Base-by-base conservation (phyloP, 2,113 vertebrate species). In the Gymnorhina tibicen region DNA sequence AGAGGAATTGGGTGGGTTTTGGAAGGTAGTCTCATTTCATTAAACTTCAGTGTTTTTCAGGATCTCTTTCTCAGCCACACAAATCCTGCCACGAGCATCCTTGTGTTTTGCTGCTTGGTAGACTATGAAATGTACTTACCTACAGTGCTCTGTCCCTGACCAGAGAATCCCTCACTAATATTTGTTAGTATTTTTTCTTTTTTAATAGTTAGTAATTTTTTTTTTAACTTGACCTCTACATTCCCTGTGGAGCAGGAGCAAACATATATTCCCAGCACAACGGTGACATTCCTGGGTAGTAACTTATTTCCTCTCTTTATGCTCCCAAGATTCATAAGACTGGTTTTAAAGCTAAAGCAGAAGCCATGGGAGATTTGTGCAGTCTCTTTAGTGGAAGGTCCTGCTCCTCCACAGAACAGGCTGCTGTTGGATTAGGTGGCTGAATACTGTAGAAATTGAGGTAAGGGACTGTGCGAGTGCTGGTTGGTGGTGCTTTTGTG, bases 51-150 rank as follows among this genome's bases (percentile, higher is more conserved):
- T 18, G 14, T 80, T 73, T 91, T 91, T 78, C 41, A 63, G 42
- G 49, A 46, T 85, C 41, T 58, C 21, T 74, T 95, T 62, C 52
- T 80, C 13, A 46, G 77, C 28, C n/a, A 30, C 2, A 1, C 37
- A 72, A 60, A 76, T 26, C 44, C 85, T 70, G 24, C 76, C 4
- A 26, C 70, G 85, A 59, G 27, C 4, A 4, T 81, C 70, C 75
- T 92, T 3, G 3, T 70, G 52, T 80, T 95, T 93, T 95, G 74
- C 93, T 94, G 89, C 83, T 92, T 82, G 55, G 52, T 58, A 89
- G 96, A 80, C 90, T 93, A 53, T 91, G 92, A 96, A 95, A 94
- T 92, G 63, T 83, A 47, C 37, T 97, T 93, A 80, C 70, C 92
- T 47, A 70, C 82, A 50, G 77, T 78, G 39, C 66, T 87, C 56